Evolutionary conservation across 2,113 vertebrate species (phyloP).

Genomic region (Antechinus flavipes): DNA sequence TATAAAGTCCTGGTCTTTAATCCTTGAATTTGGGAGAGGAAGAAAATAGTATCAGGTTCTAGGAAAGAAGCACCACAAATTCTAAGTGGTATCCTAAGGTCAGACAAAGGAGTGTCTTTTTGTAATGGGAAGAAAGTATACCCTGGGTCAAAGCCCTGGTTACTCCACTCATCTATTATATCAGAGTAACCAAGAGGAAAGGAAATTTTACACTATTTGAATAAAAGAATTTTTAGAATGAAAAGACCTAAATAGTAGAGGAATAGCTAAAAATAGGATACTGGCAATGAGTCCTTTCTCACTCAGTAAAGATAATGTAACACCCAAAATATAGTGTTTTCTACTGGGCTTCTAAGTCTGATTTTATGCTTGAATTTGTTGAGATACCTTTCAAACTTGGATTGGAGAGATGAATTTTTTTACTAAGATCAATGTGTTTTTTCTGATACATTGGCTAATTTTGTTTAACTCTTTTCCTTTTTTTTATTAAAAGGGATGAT

Average conservation of each 20-base stretch:
- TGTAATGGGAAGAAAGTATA: no score
- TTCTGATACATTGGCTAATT: no score
- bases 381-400: slow-evolving; percentile 68
- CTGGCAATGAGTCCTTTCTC: not conserved
- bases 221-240: slow-evolving; percentile 20
- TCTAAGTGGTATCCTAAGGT: no score
- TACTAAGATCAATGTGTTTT: slow-evolving; percentile 26
- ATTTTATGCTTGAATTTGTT: slow-evolving; percentile 66
- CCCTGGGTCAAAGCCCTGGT: no score
- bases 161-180: no score
- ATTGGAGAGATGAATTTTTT: slow-evolving; percentile 67
- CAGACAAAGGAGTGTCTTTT: no score
- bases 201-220: slow-evolving; percentile 44
- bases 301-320: slow-evolving; percentile 13
- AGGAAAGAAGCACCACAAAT: no score
- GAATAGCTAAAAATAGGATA: not conserved
- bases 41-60: no score
- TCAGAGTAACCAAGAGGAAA: slow-evolving; percentile 57
- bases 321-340: not conserved
- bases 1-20: not conserved
- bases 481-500: no score
- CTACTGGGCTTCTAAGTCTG: slow-evolving; percentile 14
- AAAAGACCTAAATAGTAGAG: not conserved
- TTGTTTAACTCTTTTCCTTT: no score
- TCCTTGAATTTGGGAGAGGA: no score